These are phyloP conservation scores for Sinocyclocheilus grahami DNA, from an alignment of 2,113 vertebrate species.

Conservation along the genomic window DNA sequence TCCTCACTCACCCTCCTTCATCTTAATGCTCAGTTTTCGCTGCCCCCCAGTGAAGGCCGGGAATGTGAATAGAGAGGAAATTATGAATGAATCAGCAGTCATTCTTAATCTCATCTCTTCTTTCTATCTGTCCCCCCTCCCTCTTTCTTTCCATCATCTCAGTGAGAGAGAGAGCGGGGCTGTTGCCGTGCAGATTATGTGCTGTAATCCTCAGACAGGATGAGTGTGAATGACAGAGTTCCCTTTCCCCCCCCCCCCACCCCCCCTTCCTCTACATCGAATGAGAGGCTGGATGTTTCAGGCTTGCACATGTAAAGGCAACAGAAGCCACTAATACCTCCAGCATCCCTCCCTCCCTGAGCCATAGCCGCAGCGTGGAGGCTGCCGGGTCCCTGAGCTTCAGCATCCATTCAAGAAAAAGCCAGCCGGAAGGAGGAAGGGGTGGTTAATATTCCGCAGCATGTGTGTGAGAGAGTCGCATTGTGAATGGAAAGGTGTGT, in stretches of 20 bases:
- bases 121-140: slow-evolving; percentile 15
- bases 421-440: slow-evolving; percentile 53
- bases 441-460: slow-evolving; percentile 45
- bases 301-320: slow-evolving; percentile 64
- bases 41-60: slow-evolving; percentile 31
- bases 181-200: slow-evolving; percentile 80
- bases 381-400: slow-evolving; percentile 25
- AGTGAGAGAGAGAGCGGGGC: slow-evolving; percentile 28
- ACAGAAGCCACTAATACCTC: slow-evolving; percentile 61
- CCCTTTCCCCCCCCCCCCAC: no score
- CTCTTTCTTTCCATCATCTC: slow-evolving; percentile 40
- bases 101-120: slow-evolving; percentile 64
- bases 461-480: slow-evolving; percentile 30
- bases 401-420: slow-evolving; percentile 56
- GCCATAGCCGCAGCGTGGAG: not conserved
- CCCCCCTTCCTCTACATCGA: no score
- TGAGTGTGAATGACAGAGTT: no score
- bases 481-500: slow-evolving; percentile 45
- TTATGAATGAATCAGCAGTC: slow-evolving; percentile 72
- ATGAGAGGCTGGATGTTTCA: slow-evolving; percentile 70
- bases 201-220: slow-evolving; percentile 66
- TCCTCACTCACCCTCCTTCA: slow-evolving; percentile 1
- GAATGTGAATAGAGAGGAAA: slow-evolving; percentile 63
- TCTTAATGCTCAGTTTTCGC: slow-evolving; percentile 54
- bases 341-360: slow-evolving; percentile 40